Percentiles rank a stretch among this genome's conserved stretches.
Evolutionary conservation across 2,797 vertebrate genomes (phyloP).

Genomic region (Apogon talboti): DNA sequence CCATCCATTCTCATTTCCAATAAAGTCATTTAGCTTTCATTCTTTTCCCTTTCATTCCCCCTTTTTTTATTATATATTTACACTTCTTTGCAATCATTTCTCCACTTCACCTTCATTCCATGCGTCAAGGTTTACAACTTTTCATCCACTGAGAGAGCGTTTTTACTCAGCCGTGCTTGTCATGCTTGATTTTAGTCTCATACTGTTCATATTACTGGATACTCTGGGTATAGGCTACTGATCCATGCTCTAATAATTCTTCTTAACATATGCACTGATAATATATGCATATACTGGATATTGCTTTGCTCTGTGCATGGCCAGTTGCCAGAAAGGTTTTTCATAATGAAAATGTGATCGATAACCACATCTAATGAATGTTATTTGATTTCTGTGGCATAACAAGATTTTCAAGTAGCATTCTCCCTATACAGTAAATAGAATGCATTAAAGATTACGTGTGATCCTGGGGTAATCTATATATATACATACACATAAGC

Average conservation of each 20-base stretch:
- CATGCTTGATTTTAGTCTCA: slow-evolving; percentile 24
- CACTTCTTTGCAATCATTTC: slow-evolving; percentile 3
- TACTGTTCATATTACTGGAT: slow-evolving; percentile 17
- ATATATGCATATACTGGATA: slow-evolving; percentile 9
- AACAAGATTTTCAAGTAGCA: not conserved
- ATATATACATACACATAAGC: slow-evolving; percentile 33
- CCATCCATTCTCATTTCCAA: not conserved
- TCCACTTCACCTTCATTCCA: not conserved
- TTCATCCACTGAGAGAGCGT: slow-evolving; percentile 11
- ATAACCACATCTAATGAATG: slow-evolving; percentile 27
- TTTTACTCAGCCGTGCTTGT: slow-evolving; percentile 10
- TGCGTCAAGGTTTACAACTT: slow-evolving; percentile 8
- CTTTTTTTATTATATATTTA: slow-evolving; percentile 1
- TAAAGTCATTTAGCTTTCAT: slow-evolving; percentile 2
- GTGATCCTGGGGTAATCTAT: slow-evolving; percentile 22
- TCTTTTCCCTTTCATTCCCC: not conserved
- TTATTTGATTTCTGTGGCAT: slow-evolving; percentile 12
- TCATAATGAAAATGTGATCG: slow-evolving; percentile 45
- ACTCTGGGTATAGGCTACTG: slow-evolving; percentile 7
- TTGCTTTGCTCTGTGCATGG: slow-evolving; percentile 12
- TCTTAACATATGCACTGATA: slow-evolving; percentile 23
- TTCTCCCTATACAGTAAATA: slow-evolving; percentile 1
- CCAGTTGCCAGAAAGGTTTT: slow-evolving; percentile 28
- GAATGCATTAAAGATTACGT: slow-evolving; percentile 23
- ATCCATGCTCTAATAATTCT: slow-evolving; percentile 5